A percentile compares a stretch with the other conserved stretches of the same genome.
These are phyloP conservation scores for Lophius piscatorius DNA, from an alignment of 2,113 vertebrate species.

Conservation along the genomic window DNA sequence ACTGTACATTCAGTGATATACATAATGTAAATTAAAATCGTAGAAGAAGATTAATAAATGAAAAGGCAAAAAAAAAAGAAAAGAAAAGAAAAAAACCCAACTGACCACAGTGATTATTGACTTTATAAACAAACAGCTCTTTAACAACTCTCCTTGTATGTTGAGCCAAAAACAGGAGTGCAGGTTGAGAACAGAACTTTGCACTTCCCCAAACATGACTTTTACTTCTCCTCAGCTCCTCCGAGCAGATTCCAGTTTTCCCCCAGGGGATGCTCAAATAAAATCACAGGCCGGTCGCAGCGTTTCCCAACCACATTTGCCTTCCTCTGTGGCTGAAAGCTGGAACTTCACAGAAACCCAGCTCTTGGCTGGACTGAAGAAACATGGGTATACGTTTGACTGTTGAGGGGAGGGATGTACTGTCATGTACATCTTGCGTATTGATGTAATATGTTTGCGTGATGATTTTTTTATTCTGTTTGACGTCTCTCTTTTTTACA, in stretches of 20 bases:
- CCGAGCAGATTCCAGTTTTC: slow-evolving; percentile 41
- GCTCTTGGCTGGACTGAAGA: neutral
- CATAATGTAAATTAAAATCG: no score
- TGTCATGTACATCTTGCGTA: neutral
- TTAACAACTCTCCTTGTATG: no score
- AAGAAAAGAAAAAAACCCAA: no score
- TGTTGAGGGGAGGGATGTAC: neutral
- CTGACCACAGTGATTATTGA: no score
- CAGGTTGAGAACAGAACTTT: slow-evolving; percentile 27
- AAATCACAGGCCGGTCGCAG: slow-evolving; percentile 25
- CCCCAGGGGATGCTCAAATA: slow-evolving; percentile 18
- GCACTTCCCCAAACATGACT: slow-evolving; percentile 31
- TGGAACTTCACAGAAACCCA: slow-evolving; percentile 2
- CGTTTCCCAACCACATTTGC: slow-evolving; percentile 32
- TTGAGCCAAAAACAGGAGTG: neutral
- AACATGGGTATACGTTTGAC: no score
- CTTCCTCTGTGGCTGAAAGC: slow-evolving; percentile 17
- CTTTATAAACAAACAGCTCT: no score
- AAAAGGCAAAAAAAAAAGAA: no score
- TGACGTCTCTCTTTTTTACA: no score
- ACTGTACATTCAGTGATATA: no score
- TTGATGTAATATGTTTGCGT: neutral
- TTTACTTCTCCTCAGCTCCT: slow-evolving; percentile 25
- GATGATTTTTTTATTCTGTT: no score
- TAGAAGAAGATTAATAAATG: no score